Percentiles rank a stretch among this genome's conserved stretches.
These are phyloP conservation scores for Helogale parvula DNA, from an alignment of 2,113 vertebrate species.

Conservation along the genomic window DNA sequence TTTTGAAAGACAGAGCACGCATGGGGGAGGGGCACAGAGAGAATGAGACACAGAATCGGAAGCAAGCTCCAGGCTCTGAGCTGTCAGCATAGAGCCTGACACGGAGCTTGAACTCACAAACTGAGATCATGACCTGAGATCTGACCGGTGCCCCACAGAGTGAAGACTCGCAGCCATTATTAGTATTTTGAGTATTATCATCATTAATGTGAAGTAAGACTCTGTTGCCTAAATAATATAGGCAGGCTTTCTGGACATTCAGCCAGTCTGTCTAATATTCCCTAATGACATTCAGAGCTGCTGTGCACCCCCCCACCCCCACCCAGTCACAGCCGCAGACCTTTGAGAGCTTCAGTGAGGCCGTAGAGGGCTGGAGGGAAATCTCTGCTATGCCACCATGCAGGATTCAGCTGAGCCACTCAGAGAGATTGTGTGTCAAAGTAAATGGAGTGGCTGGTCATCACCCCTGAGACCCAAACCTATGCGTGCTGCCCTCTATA, in stretches of 20 bases:
- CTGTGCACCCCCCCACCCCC: background rate
- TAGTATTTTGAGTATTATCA: slow-evolving; percentile 34
- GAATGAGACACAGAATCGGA: too few relatives aligned
- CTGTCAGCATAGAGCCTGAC: too few relatives aligned
- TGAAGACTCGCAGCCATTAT: background rate
- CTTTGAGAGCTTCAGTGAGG: slow-evolving; percentile 42
- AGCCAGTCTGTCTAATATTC: background rate
- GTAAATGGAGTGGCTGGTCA: slow-evolving; percentile 51
- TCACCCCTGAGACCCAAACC: slow-evolving; percentile 6
- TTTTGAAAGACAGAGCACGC: too few relatives aligned
- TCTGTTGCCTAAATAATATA: background rate
- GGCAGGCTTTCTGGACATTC: background rate
- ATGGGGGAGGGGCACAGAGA: too few relatives aligned
- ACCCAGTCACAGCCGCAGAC: background rate
- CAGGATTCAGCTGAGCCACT: slow-evolving; percentile 56
- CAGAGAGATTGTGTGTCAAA: slow-evolving; percentile 59
- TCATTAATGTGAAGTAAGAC: background rate
- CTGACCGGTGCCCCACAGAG: background rate
- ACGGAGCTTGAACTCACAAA: too few relatives aligned
- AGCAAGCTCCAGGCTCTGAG: too few relatives aligned
- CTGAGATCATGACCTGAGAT: too few relatives aligned
- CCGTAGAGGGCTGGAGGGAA: slow-evolving; percentile 16
- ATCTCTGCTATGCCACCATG: slow-evolving; percentile 11
- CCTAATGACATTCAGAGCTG: slow-evolving; percentile 15
- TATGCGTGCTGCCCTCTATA: background rate